Evolutionary conservation across 2,113 vertebrate genomes (phyloP), one percentile per base, ranked within the genome.

Genomic region (Campylorhamphus procurvoides): DNA sequence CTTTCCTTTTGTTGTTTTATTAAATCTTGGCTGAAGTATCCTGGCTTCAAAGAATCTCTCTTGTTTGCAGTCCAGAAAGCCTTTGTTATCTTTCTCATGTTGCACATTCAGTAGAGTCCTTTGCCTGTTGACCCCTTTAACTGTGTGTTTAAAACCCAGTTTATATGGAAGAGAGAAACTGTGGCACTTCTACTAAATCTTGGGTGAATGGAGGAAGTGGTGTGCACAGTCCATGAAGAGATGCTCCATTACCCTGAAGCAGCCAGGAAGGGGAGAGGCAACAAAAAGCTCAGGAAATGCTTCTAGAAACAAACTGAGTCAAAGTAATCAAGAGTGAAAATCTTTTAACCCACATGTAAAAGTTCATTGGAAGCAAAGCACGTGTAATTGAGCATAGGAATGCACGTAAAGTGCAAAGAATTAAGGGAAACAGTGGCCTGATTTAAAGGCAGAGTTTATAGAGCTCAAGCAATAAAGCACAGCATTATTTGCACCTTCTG

Each of bases 1-100:
- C 33, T 89, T 85, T 68, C 53, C 64, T 85, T 87, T 76, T 92
- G 81, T 93, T 97, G 78, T 93, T 95, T 93, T 96, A 91, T 87
- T 95, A 88, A 88, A 86, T 92, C 76, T 90, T 89, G 50, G 59
- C 90, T 90, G 62, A 44, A 69, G 35, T 69, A 55, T 63, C 35
- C 56, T 89, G 72, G 42, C 83, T 96, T 97, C 85, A 95, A 63
- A 95, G 72, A 83, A 60, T 80, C n/a, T 75, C 62, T 76, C 58
- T 72, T 42, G 23, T 86, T 93, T 71, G 68, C 89, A 71, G 60
- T 75, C 68, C 89, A 93, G 77, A 67, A 73, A 85, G 59, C 42
- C 68, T 93, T 86, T 69, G 72, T 86, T 92, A 75, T 66, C 35
- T 92, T 92, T 80, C 84, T 84, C 9, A 12, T 67, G 55, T 67